Percentiles rank a stretch among this genome's conserved stretches.
Conservation (phyloP, 30 jellyfish, hydroid and myxozoan genomes). For the Hydra vulgaris region DNA sequence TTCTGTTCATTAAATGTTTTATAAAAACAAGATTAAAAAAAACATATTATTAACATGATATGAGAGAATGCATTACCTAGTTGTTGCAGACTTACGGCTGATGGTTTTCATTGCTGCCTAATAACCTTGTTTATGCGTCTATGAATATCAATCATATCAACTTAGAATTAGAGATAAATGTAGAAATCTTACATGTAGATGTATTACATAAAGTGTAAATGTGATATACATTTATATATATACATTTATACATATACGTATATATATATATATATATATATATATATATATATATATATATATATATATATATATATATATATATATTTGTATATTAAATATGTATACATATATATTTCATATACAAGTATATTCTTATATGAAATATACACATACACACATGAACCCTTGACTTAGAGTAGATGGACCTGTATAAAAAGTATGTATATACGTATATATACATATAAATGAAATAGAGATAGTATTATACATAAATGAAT, state of each 20-base stretch:
- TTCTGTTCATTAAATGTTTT: constrained; percentile 62
- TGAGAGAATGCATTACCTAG: background rate
- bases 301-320: no score
- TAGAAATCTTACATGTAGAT: background rate
- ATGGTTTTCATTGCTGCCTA: background rate
- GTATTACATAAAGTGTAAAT: background rate
- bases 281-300: no score
- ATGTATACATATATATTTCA: no score
- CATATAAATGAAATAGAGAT: background rate
- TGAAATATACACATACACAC: background rate
- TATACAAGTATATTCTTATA: no score
- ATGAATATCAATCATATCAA: background rate
- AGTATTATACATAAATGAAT: background rate
- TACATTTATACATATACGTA: no score
- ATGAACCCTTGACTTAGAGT: background rate
- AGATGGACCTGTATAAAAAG: background rate
- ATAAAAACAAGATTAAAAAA: background rate
- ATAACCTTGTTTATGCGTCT: background rate
- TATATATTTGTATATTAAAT: no score
- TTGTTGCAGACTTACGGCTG: background rate
- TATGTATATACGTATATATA: background rate
- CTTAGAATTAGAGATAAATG: background rate
- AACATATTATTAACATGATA: background rate
- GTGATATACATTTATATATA: no score
- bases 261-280: no score